phyloP scores from a whole-genome alignment of 2,113 vertebrate species.

The Casuarius casuarius region DNA sequence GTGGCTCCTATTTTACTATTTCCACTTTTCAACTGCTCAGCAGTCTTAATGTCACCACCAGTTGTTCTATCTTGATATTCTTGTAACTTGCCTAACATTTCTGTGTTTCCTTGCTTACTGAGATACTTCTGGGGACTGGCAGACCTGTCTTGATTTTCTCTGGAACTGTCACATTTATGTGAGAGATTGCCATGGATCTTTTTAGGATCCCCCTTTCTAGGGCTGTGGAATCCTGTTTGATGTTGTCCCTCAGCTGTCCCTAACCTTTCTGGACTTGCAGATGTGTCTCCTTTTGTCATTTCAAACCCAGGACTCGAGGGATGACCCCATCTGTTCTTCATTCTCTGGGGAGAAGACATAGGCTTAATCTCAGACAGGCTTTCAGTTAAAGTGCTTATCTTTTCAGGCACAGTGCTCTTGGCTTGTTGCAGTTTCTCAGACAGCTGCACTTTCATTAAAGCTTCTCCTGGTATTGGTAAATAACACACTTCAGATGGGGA shows the following conservation, averaged over 20 bases:
- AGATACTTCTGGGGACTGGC: constrained; percentile 80
- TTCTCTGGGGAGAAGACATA: constrained; percentile 57
- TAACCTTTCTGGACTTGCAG: constrained; percentile 76
- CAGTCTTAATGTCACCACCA: not conserved
- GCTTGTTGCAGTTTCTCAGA: constrained; percentile 69
- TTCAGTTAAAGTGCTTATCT: constrained; percentile 75
- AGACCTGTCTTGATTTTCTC: constrained; percentile 55
- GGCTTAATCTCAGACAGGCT: constrained; percentile 52
- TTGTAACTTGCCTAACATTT: not conserved
- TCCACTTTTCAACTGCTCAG: constrained; percentile 65
- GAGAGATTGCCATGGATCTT: constrained; percentile 23
- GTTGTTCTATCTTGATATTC: not conserved
- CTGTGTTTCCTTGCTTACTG: constrained; percentile 51
- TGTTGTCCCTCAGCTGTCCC: constrained; percentile 40
- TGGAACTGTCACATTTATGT: constrained; percentile 47
- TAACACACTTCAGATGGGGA: constrained; percentile 79
- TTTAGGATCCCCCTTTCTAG: constrained; percentile 71
- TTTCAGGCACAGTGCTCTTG: constrained; percentile 69
- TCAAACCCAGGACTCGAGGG: constrained; percentile 53
- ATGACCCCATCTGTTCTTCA: constrained; percentile 66
- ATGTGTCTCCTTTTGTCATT: constrained; percentile 67
- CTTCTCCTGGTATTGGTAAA: constrained; percentile 73
- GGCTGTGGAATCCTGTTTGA: constrained; percentile 57
- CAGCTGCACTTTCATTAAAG: constrained; percentile 67
- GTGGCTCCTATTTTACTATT: constrained; percentile 24